Conservation (phyloP, 1,140 invertebrate species). For the Cydia strobilella region DNA sequence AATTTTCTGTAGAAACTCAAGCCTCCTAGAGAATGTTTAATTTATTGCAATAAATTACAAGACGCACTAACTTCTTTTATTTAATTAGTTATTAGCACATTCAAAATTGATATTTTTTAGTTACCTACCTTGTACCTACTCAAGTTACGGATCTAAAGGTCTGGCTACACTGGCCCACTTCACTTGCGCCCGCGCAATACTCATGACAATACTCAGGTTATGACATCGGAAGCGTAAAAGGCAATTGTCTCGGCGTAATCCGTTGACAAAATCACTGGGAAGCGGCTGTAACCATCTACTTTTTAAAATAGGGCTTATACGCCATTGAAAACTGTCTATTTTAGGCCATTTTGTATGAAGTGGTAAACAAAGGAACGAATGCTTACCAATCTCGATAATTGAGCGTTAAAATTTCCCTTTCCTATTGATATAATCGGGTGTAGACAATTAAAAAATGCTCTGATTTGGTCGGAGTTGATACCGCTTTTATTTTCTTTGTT, state of each 20-base stretch:
- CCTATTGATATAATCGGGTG: background rate
- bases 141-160: background rate
- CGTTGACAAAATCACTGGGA: constrained; percentile 13
- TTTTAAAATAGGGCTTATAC: background rate
- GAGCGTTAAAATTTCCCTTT: constrained; percentile 2
- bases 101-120: too few relatives aligned
- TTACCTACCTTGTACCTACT: too few relatives aligned
- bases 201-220: background rate
- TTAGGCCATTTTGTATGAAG: background rate
- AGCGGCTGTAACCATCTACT: background rate
- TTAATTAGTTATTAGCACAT: too few relatives aligned
- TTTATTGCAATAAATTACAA: too few relatives aligned
- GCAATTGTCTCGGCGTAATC: constrained; percentile 5
- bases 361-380: background rate
- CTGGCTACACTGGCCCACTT: background rate
- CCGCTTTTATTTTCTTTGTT: too few relatives aligned
- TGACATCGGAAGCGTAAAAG: constrained; percentile 15
- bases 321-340: background rate
- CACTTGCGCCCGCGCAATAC: background rate
- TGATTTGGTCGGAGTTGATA: too few relatives aligned
- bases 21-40: too few relatives aligned
- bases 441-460: background rate
- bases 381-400: constrained; percentile 8
- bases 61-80: too few relatives aligned
- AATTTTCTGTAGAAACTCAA: too few relatives aligned